Percentiles rank a stretch among this genome's conserved stretches.
phyloP scores from a whole-genome alignment of 2,888 invertebrate genomes.

The Philonicus albiceps region DNA sequence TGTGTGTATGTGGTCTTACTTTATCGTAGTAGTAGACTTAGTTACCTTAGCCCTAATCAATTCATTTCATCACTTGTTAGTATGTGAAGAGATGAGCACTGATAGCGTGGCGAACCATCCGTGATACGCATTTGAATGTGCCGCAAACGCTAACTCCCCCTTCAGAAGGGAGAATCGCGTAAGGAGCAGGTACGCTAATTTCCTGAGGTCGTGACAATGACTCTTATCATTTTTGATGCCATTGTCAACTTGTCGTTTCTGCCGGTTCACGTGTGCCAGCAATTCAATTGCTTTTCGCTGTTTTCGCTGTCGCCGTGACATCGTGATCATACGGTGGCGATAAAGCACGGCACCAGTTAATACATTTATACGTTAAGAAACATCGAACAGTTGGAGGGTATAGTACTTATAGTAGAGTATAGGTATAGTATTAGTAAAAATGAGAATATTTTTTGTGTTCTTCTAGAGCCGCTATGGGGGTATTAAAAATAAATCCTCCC shows the following conservation, averaged over 20 bases:
- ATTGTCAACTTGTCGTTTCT: slow-evolving; percentile 10
- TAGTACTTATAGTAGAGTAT: not conserved
- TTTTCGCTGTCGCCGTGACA: not conserved
- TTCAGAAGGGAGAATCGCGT: not conserved
- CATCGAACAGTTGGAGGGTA: not conserved
- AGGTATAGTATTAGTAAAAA: not conserved
- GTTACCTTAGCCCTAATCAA: not conserved
- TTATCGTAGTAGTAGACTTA: too few relatives aligned
- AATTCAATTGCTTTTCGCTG: slow-evolving; percentile 29
- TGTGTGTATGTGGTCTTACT: too few relatives aligned
- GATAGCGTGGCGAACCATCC: not conserved
- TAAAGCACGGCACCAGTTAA: not conserved
- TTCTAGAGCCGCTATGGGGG: not conserved
- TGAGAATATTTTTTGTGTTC: not conserved
- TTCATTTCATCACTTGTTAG: not conserved
- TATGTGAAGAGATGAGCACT: not conserved
- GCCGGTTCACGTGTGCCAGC: not conserved
- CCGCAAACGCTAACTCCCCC: not conserved
- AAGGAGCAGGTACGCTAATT: not conserved
- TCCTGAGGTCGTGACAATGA: slow-evolving; percentile 19
- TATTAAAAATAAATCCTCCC: slow-evolving; percentile 24
- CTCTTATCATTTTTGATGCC: not conserved
- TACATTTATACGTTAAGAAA: slow-evolving; percentile 4
- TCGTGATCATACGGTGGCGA: not conserved
- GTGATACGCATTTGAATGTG: not conserved